A percentile compares a stretch with the other conserved stretches of the same genome.
Conservation (phyloP, 2,888 invertebrate species). For the Heliconius hortense region DNA sequence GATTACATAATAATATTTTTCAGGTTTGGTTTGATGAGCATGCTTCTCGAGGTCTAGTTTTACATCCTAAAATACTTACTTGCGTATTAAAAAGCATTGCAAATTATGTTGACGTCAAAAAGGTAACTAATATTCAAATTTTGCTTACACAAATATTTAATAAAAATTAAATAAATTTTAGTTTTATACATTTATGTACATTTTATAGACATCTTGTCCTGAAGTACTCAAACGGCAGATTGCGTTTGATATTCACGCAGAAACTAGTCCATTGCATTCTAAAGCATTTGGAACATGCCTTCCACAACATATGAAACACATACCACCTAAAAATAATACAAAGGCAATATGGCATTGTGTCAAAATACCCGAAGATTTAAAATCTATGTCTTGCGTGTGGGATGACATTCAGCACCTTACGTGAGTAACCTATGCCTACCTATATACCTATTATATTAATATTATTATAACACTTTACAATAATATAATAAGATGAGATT, state of each 20-base stretch:
- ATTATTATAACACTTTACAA: neutral
- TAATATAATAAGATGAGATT: too few species aligned
- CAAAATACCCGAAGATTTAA: slow-evolving; percentile 80
- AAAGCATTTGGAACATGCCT: slow-evolving; percentile 79
- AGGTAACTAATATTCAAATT: slow-evolving; percentile 49
- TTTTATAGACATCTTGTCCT: slow-evolving; percentile 70
- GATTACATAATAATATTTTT: neutral
- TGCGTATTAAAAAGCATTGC: slow-evolving; percentile 71
- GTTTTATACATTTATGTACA: neutral
- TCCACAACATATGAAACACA: slow-evolving; percentile 74
- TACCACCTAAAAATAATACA: slow-evolving; percentile 80
- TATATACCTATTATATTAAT: too few species aligned
- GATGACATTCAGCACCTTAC: slow-evolving; percentile 83
- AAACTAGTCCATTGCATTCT: slow-evolving; percentile 69
- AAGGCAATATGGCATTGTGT: slow-evolving; percentile 78
- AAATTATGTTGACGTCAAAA: slow-evolving; percentile 54
- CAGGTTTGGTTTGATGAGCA: slow-evolving; percentile 79
- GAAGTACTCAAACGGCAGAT: slow-evolving; percentile 76
- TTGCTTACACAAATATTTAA: neutral
- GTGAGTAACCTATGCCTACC: slow-evolving; percentile 53
- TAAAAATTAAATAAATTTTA: neutral
- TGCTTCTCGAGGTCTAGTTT: slow-evolving; percentile 67
- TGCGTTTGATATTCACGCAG: slow-evolving; percentile 73
- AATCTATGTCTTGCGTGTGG: slow-evolving; percentile 84
- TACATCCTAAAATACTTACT: slow-evolving; percentile 70